Percentiles rank a stretch among this genome's conserved stretches.
Conservation (phyloP, 2,113 vertebrate species). For the Plecotus auritus region DNA sequence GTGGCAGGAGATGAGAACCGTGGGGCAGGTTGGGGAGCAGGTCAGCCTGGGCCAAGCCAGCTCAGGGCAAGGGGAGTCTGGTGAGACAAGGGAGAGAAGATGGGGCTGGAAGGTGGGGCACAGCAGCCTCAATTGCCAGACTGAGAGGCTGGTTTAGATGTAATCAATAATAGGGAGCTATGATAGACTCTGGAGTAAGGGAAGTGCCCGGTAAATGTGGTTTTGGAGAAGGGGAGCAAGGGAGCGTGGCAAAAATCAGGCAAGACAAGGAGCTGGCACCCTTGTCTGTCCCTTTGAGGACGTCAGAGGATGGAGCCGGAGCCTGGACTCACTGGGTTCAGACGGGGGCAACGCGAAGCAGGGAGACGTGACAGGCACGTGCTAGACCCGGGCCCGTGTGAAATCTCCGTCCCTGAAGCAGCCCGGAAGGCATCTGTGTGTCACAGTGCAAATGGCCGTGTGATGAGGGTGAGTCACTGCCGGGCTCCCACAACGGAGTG, state of each 20-base stretch:
- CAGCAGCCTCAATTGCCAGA: background rate
- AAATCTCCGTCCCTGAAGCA: background rate
- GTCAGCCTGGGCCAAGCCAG: background rate
- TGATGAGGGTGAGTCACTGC: background rate
- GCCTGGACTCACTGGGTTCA: background rate
- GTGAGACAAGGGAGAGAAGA: background rate
- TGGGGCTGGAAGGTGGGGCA: too few relatives aligned
- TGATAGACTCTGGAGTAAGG: background rate
- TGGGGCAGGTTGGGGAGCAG: background rate
- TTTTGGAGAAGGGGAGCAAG: background rate
- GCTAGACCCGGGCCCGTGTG: accelerated
- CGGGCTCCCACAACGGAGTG: accelerated
- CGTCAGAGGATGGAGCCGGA: background rate
- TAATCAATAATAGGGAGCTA: background rate
- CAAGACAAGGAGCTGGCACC: background rate
- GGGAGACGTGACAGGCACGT: background rate
- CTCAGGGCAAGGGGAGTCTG: background rate
- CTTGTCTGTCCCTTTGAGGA: background rate
- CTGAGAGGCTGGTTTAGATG: background rate
- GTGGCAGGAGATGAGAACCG: background rate
- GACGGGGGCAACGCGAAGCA: background rate
- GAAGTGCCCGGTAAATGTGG: background rate
- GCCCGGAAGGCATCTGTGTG: accelerated
- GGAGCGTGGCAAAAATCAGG: background rate
- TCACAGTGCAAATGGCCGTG: accelerated